Evolutionary conservation across 2,113 vertebrate species (phyloP), one percentile per base, ranked within the genome.

Genomic region (Sakesphorus luctuosus): DNA sequence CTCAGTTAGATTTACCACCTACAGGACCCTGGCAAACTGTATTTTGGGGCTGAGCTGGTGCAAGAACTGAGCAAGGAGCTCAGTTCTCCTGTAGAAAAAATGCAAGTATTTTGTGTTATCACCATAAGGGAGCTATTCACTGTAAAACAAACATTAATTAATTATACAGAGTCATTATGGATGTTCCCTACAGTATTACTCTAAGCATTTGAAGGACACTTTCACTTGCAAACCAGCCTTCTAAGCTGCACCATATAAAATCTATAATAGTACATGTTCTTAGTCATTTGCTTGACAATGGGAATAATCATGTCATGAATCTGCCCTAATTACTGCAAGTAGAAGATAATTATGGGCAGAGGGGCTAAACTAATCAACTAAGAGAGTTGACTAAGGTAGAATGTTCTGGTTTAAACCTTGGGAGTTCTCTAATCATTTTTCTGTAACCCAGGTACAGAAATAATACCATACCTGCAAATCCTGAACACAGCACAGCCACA

Each of bases 401-500:
- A 36, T 26, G 61, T 52, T 88, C 43, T 23, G 7, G 18, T 78
- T 89, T 36, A 73, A 86, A 52, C 23, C 44, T 5, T 28, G 9
- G 7, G n/a, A 90, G 46, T 40, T 63, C 43, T 81, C 55, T 49
- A 40, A 18, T 31, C 35, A 53, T 71, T 66, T 15, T 78, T 33
- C 68, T 53, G 19, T 56, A 87, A 89, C 53, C 52, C 52, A n/a
- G 0, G 0, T 21, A 44, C 0, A n/a, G 80, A 52, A 43, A 44
- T 44, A 19, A 84, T 76, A 58, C 87, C 72, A 49, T 98, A 99
- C 99, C 99, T 98, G 99, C 99, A 98, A 99, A 99, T 97, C 99
- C 99, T 65, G 99, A 99, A 87, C 99, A 99, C 20, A 99, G 18
- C 2, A 99, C 99, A 50, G 99, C 99, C 69, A 99, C 66, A 23